A percentile compares a stretch with the other conserved stretches of the same genome.
These are phyloP conservation scores for Tipula unca DNA, from an alignment of 2,888 invertebrate species.

Conservation along the genomic window DNA sequence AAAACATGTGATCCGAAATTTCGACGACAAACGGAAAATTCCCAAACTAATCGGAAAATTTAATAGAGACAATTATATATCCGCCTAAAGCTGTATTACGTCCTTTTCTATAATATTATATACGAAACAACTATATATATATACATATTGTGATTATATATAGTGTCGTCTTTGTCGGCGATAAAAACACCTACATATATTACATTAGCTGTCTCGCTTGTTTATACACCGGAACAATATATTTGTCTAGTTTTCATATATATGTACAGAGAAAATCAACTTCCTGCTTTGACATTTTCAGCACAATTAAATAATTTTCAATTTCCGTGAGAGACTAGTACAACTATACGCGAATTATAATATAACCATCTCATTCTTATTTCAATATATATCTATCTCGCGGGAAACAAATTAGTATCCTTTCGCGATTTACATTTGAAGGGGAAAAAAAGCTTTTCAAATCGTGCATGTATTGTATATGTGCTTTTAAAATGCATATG, in stretches of 20 bases:
- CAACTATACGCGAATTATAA: not conserved
- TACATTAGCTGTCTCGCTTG: not conserved
- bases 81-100: too few species aligned
- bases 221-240: not conserved
- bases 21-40: not conserved
- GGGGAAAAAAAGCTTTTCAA: not conserved
- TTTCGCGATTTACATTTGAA: not conserved
- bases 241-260: not conserved
- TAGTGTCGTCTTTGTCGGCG: not conserved
- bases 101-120: not conserved
- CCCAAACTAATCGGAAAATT: not conserved
- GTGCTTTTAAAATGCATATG: not conserved
- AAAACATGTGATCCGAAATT: not conserved
- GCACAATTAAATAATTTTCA: not conserved
- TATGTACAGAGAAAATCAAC: not conserved
- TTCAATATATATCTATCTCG: not conserved
- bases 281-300: not conserved
- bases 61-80: not conserved
- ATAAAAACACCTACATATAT: not conserved
- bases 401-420: not conserved
- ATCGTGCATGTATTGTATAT: not conserved
- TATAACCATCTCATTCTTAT: not conserved
- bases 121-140: not conserved
- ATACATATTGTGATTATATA: not conserved
- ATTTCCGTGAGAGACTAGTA: not conserved